phyloP scores from a whole-genome alignment of 2,888 invertebrate genomes.

The Empis stercorea region DNA sequence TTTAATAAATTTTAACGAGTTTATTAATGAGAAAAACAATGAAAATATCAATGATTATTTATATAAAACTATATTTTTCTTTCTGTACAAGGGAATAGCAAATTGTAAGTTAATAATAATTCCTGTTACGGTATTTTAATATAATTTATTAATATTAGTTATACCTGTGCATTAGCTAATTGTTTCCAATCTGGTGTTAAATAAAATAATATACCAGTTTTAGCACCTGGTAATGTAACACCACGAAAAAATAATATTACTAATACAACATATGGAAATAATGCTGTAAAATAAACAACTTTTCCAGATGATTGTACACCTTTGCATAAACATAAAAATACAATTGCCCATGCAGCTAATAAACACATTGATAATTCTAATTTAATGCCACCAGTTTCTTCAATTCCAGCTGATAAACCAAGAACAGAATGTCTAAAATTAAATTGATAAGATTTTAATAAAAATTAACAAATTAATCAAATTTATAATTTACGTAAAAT shows the following conservation, averaged over 20 bases:
- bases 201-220: slow-evolving; percentile 64
- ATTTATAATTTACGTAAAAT: slow-evolving; percentile 48
- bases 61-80: too few relatives aligned
- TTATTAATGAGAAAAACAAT: too few relatives aligned
- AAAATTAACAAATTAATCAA: background rate
- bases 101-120: too few relatives aligned
- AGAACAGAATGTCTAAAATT: slow-evolving; percentile 37
- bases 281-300: slow-evolving; percentile 64
- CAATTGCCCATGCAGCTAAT: slow-evolving; percentile 64
- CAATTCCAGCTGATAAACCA: slow-evolving; percentile 55
- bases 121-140: too few relatives aligned
- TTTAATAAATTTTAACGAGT: too few relatives aligned
- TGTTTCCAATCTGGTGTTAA: slow-evolving; percentile 64
- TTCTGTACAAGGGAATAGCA: too few relatives aligned
- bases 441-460: background rate
- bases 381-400: slow-evolving; percentile 52
- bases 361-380: slow-evolving; percentile 61
- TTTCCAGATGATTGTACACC: slow-evolving; percentile 71
- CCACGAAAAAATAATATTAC: slow-evolving; percentile 66
- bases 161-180: slow-evolving; percentile 55
- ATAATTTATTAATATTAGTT: too few relatives aligned
- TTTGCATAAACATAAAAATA: slow-evolving; percentile 64
- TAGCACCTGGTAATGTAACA: slow-evolving; percentile 64
- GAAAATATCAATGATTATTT: too few relatives aligned
- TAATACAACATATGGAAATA: slow-evolving; percentile 62